phyloP scores from a whole-genome alignment of 2,113 vertebrate genomes.

The Epinephelus moara region DNA sequence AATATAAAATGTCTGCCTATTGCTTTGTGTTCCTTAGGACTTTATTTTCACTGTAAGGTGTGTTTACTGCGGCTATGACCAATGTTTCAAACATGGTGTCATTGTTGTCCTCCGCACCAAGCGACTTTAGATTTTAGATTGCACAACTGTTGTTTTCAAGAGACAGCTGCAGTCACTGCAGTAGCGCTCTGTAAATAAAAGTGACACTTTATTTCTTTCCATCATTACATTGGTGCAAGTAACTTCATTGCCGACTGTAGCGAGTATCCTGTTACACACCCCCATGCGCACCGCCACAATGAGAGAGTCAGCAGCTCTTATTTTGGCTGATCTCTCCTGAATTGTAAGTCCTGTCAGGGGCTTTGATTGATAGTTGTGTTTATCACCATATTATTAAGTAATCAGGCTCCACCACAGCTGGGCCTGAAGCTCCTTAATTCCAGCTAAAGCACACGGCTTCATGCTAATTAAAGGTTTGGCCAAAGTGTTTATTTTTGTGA shows the following conservation, averaged over 20 bases:
- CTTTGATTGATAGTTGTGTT: constrained; percentile 85
- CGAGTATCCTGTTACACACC: constrained; percentile 65
- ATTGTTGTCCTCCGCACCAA: constrained; percentile 34
- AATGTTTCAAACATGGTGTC: constrained; percentile 52
- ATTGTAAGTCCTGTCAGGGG: constrained; percentile 80
- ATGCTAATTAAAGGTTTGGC: constrained; percentile 82
- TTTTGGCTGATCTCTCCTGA: constrained; percentile 78
- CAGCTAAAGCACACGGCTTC: constrained; percentile 75
- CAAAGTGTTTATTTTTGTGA: constrained; percentile 81
- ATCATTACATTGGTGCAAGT: constrained; percentile 61
- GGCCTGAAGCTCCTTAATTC: constrained; percentile 82
- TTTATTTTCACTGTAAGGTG: constrained; percentile 41
- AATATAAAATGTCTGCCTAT: constrained; percentile 6
- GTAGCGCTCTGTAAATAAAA: constrained; percentile 75
- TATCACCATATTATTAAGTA: constrained; percentile 87
- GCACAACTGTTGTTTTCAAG: constrained; percentile 67
- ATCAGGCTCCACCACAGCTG: constrained; percentile 82
- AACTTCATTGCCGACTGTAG: constrained; percentile 65
- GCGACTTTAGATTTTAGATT: constrained; percentile 52
- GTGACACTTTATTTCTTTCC: constrained; percentile 68
- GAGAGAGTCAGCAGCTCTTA: constrained; percentile 79
- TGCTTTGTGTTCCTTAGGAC: constrained; percentile 30
- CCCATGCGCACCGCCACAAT: constrained; percentile 72
- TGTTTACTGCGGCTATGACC: constrained; percentile 59
- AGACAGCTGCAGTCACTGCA: constrained; percentile 56